Evolutionary conservation across 2,888 invertebrate genomes (phyloP), one percentile per base, ranked within the genome.

Genomic region (Lasioglossum oenotherae): DNA sequence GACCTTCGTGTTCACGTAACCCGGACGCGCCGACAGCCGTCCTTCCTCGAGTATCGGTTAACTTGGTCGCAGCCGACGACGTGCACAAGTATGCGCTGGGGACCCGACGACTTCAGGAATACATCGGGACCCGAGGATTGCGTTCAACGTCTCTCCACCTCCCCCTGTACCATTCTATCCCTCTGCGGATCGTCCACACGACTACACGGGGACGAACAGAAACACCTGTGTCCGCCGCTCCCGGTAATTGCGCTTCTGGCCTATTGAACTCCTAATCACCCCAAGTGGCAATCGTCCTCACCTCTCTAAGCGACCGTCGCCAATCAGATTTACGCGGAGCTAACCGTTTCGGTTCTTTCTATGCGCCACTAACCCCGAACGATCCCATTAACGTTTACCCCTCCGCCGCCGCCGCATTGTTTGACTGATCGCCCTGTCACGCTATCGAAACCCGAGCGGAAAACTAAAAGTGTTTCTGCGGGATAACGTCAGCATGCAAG

Each of bases 241-340:
- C 79, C 82, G 82, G 91, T 92, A 93, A 93, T 93, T 92, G 89
- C 90, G 77, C 78, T 89, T 82, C 88, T 86, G 85, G 89, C 85
- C 92, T 91, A 92, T 92, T 92, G 92, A 92, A 90, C 89, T 89
- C 87, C 92, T 92, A 93, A 93, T 93, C 92, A 92, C 89, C 74
- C 89, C 74, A 91, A 89, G 90, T 90, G 93, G 91, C 93, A 92
- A 92, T 88, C 90, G 88, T 88, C 86, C 46, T 72, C 49, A 31
- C 16, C 72, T 69, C 46, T 78, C 38, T 44, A 0, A 69, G 10
- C 67, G 19, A 4, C n/a, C 23, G 23, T n/a, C 35, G 69, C 69
- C 69, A 69, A 35, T 38, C 41, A 38, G 23, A 69, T 69, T 38
- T 41, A 10, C 69, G 38, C 4, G 38, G 12, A 10, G 60, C 60